Base-by-base conservation (phyloP, 2,113 vertebrate genomes). In the Pollachius pollachius region DNA sequence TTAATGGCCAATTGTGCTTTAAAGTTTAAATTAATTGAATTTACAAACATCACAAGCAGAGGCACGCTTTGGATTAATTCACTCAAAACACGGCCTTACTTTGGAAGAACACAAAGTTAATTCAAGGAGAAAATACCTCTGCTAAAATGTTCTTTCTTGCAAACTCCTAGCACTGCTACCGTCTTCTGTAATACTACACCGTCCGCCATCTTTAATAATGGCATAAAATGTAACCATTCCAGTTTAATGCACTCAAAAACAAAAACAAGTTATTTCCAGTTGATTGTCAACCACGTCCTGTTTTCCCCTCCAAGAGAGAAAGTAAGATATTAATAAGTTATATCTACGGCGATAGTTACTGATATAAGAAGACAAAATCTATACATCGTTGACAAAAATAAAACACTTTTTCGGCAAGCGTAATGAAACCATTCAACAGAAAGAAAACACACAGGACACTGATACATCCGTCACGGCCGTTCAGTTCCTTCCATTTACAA, bases 251-350 rank as follows among this genome's bases (percentile, higher is more conserved):
- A 70, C 67, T 76, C 72, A 76, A 79, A 85, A 84, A 48, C 18
- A 25, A 25, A 2, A 70, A 71, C 68, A 80, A 67, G 73, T 68
- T 66, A 78, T 62, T 69, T 81, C 79, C 89, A 91, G 92, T 93
- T 93, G 92, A 93, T 90, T 92, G 87, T 93, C 92, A 93, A 93
- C 92, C 81, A 91, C 80, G 80, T 86, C 71, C 77, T 75, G n/a
- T 67, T 77, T 68, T 64, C 73, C 83, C 84, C 81, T 85, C 66
- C 7, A 11, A 72, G 64, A 75, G 79, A 84, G 85, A 89, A 93
- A 82, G 69, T 30, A 62, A 70, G 18, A 37, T 70, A 87, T 74
- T 75, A 86, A 90, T 88, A 87, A 86, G 70, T 88, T 85, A 86
- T 4, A 83, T 63, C 62, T 65, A 72, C 69, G 78, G 79, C 78